These are phyloP conservation scores for Phenganax stokvisi DNA, from an alignment of 92 coral and sea anemone species.

Conservation along the genomic window DNA sequence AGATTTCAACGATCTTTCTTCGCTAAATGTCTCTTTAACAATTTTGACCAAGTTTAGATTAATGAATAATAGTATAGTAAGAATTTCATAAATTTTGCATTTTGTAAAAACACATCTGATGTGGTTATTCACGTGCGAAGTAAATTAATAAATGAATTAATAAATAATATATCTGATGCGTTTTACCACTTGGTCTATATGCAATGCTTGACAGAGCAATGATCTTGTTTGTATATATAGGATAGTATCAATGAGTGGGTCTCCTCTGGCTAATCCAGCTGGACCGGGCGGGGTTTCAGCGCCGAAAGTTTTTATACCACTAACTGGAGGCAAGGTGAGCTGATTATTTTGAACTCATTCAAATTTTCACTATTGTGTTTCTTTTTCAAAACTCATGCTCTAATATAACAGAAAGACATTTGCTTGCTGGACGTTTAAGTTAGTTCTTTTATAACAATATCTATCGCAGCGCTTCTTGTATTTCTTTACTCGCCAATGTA, in stretches of 20 bases:
- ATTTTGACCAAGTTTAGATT: no score
- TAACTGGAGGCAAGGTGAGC: conserved; percentile 69
- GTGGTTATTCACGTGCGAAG: neutral
- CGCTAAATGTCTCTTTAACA: no score
- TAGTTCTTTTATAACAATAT: no score
- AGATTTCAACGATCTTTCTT: no score
- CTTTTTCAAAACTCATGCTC: no score
- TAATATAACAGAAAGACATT: neutral
- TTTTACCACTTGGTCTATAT: neutral
- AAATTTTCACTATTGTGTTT: no score
- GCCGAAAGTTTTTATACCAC: conserved; percentile 53
- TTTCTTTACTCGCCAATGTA: no score
- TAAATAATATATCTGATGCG: no score
- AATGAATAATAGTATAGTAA: neutral
- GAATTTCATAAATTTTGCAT: neutral
- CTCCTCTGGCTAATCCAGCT: conserved; percentile 59
- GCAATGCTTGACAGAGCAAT: no score
- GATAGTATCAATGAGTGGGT: conserved; percentile 73
- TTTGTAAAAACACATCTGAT: neutral
- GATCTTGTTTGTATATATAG: conserved; percentile 29
- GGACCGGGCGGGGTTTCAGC: conserved; percentile 38
- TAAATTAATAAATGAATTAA: no score
- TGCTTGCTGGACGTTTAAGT: neutral
- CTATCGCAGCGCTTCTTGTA: no score
- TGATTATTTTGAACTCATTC: no score